These are phyloP conservation scores for Eristalis intricaria DNA, from an alignment of 2,888 invertebrate genomes.

Conservation along the genomic window DNA sequence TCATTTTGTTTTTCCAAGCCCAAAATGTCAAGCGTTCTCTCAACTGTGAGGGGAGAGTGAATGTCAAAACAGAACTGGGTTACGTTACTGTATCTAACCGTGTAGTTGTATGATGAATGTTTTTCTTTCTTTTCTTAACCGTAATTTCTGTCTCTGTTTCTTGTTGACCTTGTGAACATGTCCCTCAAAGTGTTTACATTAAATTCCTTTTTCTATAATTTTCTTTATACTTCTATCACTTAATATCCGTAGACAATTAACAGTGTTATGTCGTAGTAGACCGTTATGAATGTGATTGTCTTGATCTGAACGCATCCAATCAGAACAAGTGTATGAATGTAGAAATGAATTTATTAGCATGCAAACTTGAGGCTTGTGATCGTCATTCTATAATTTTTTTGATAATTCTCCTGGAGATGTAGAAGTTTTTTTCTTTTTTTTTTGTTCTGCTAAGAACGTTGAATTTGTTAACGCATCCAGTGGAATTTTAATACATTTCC, in stretches of 20 bases:
- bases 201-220: background rate
- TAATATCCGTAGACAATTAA: background rate
- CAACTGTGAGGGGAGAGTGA: background rate
- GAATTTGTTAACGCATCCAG: too few relatives aligned
- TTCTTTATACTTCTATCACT: background rate
- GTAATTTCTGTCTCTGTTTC: background rate
- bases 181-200: background rate
- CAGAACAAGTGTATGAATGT: too few relatives aligned
- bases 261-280: background rate
- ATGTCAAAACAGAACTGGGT: background rate
- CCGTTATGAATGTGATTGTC: too few relatives aligned
- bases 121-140: constrained; percentile 7
- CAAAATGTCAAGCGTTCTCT: constrained; percentile 2
- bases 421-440: too few relatives aligned
- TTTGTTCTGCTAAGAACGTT: too few relatives aligned
- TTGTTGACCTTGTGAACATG: constrained; percentile 2
- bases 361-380: background rate
- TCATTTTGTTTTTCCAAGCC: background rate
- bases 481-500: too few relatives aligned
- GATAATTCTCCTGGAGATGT: too few relatives aligned
- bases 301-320: too few relatives aligned
- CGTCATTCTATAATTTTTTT: too few relatives aligned
- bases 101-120: constrained; percentile 3
- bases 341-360: background rate
- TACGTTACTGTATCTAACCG: constrained; percentile 26